A percentile compares a stretch with the other conserved stretches of the same genome.
Evolutionary conservation across 1,140 invertebrate species (phyloP).

Genomic region (Orussus abietinus): DNA sequence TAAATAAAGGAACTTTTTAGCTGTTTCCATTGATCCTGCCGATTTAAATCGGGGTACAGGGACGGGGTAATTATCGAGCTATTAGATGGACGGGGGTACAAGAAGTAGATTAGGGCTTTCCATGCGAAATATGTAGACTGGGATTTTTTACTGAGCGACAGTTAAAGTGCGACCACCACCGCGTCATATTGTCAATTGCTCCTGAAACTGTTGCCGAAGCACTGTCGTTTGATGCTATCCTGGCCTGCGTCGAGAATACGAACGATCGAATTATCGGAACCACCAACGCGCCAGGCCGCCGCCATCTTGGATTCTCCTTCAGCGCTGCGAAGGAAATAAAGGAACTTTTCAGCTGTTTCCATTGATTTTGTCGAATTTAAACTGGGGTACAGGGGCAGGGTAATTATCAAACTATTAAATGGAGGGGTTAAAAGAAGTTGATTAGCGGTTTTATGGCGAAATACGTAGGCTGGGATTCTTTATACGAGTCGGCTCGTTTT

Average conservation of each 20-base stretch:
- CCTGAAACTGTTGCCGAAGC: slow-evolving; percentile 34
- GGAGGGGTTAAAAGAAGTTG: slow-evolving; percentile 2
- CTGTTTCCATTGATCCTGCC: too few relatives aligned
- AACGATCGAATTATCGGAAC: slow-evolving; percentile 42
- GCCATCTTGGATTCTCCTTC: too few relatives aligned
- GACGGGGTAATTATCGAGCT: too few relatives aligned
- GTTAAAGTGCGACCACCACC: slow-evolving; percentile 2
- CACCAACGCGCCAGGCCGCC: slow-evolving; percentile 8
- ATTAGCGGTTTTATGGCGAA: background rate
- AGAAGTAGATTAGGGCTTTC: too few relatives aligned
- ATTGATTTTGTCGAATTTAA: slow-evolving; percentile 11
- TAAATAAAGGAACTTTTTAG: too few relatives aligned
- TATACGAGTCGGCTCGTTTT: slow-evolving; percentile 3
- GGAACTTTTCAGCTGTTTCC: slow-evolving; percentile 13
- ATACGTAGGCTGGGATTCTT: slow-evolving; percentile 2
- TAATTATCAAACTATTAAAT: slow-evolving; percentile 18
- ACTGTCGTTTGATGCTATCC: slow-evolving; percentile 20
- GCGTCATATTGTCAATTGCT: slow-evolving; percentile 15
- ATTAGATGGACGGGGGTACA: too few relatives aligned
- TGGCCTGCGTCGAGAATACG: slow-evolving; percentile 35
- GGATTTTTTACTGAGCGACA: slow-evolving; percentile 14
- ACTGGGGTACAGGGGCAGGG: slow-evolving; percentile 22
- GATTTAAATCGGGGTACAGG: too few relatives aligned
- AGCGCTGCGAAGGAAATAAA: background rate
- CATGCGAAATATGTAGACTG: too few relatives aligned